A percentile compares a stretch with the other conserved stretches of the same genome.
Evolutionary conservation across 2,113 vertebrate genomes (phyloP).

Genomic region (Nibea coibor): DNA sequence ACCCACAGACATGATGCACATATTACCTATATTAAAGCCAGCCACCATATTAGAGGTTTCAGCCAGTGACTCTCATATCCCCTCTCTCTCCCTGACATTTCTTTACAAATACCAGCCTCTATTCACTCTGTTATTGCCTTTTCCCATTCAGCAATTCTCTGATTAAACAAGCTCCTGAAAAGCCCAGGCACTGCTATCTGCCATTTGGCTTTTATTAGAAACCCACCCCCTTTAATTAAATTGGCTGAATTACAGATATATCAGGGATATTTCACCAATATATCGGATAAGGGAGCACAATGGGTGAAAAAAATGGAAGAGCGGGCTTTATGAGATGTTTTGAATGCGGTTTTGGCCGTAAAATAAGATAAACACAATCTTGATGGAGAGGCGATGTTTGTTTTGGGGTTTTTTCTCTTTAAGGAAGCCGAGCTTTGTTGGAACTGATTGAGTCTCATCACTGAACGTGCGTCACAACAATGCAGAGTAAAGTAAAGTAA

Average conservation of each 20-base stretch:
- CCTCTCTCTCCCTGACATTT: constrained; percentile 79
- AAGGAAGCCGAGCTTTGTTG: constrained; percentile 43
- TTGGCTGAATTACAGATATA: constrained; percentile 75
- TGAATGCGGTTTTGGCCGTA: constrained; percentile 55
- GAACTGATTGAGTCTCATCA: constrained; percentile 34
- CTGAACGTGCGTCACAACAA: constrained; percentile 2
- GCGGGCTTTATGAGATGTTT: constrained; percentile 70
- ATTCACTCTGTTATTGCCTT: constrained; percentile 81
- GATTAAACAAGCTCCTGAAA: constrained; percentile 77
- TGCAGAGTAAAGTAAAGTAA: too few relatives aligned
- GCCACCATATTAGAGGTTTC: constrained; percentile 66
- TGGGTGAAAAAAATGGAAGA: constrained; percentile 48
- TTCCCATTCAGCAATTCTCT: constrained; percentile 71
- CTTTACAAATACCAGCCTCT: constrained; percentile 82
- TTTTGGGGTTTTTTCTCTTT: constrained; percentile 1
- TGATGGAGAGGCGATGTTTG: constrained; percentile 27
- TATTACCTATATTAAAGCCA: constrained; percentile 69
- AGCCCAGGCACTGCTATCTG: constrained; percentile 74
- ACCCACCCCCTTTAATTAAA: constrained; percentile 79
- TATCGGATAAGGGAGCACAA: constrained; percentile 74
- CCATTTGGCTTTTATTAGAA: constrained; percentile 82
- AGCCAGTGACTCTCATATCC: constrained; percentile 68
- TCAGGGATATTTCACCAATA: constrained; percentile 73
- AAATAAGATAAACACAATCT: constrained; percentile 70
- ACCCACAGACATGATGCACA: constrained; percentile 55